Base-by-base conservation (phyloP, 2,888 invertebrate species). In the Aspidiotus destructor region DNA sequence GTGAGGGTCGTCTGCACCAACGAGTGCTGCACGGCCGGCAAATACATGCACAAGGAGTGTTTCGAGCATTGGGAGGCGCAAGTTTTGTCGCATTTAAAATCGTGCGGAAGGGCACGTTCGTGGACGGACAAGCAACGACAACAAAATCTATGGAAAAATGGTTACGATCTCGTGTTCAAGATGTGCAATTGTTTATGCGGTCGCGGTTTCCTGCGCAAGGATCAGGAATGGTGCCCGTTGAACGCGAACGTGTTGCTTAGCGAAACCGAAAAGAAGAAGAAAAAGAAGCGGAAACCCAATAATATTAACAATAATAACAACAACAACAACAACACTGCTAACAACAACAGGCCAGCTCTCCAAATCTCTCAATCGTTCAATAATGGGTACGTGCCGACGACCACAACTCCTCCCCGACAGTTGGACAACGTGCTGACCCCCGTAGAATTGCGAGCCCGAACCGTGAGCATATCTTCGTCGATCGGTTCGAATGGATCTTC, bases 71-170 rank as follows among this genome's bases (percentile, higher is more conserved):
- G 94, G 93, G 95, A 97, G 79, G 87, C 87, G 77, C 84, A 87
- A 52, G 89, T 96, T 70, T 82, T 96, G 73, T 87, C 88, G 65
- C 92, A 91, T 76, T 82, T 97, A 71, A 91, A 93, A 78, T 88
- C 90, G 48, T 92, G 92, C 79, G 93, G 94, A 62, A 81, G 95
- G 48, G 94, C 95, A 6, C 83, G 95, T 28, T 91, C 90, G 73
- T 96, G 96, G 96, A 93, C 93, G 52, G 95, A 96, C 77, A 84
- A 93, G 70, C 96, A 96, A 78, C 84, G 95, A 41, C 86, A 88
- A 74, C 95, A 96, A 80, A 96, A 96, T 79, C 80, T 97, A 70
- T 97, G 97, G 97, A 96, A 96, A 79, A 95, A 95, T 79, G 96
- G 96, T 67, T 96, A 96, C 80, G 96, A 97, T 79, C 79, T 96